Evolutionary conservation across 2,888 invertebrate species (phyloP).

Genomic region (Cheilosia grossa): DNA sequence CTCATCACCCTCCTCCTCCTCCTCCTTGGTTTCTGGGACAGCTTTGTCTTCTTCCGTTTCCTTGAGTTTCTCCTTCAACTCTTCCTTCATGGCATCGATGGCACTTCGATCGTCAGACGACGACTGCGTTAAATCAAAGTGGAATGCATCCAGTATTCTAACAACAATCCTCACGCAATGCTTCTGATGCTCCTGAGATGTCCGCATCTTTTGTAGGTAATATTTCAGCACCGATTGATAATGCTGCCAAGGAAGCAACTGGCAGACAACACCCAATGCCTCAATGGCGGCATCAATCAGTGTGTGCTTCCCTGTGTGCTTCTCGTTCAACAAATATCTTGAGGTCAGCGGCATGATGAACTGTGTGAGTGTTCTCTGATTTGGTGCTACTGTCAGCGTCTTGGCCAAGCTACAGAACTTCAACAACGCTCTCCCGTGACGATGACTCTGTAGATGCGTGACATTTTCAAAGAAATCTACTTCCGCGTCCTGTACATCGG

Average conservation of each 20-base stretch:
- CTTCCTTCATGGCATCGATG: slow-evolving; percentile 77
- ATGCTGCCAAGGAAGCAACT: slow-evolving; percentile 93
- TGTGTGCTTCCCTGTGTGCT: slow-evolving; percentile 90
- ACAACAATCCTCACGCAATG: slow-evolving; percentile 91
- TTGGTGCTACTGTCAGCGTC: slow-evolving; percentile 86
- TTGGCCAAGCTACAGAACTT: slow-evolving; percentile 89
- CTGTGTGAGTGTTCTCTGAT: slow-evolving; percentile 89
- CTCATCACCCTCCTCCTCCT: slow-evolving; percentile 78
- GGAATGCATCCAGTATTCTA: slow-evolving; percentile 94
- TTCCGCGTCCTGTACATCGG: slow-evolving; percentile 89
- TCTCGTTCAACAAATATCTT: slow-evolving; percentile 90
- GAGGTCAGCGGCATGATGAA: slow-evolving; percentile 94
- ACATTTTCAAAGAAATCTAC: slow-evolving; percentile 98
- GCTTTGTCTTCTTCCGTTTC: slow-evolving; percentile 69
- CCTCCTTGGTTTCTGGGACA: slow-evolving; percentile 72
- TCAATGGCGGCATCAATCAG: slow-evolving; percentile 94
- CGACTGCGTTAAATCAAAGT: slow-evolving; percentile 92
- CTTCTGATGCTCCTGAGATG: slow-evolving; percentile 90
- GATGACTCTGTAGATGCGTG: slow-evolving; percentile 93
- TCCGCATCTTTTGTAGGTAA: slow-evolving; percentile 90
- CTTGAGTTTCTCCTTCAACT: slow-evolving; percentile 76
- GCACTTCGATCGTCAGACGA: slow-evolving; percentile 79
- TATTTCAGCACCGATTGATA: slow-evolving; percentile 92
- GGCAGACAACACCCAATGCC: slow-evolving; percentile 90
- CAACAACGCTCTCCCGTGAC: slow-evolving; percentile 92